Evolutionary conservation across 2,888 invertebrate genomes (phyloP).

Genomic region (Drosophila seclusa): DNA sequence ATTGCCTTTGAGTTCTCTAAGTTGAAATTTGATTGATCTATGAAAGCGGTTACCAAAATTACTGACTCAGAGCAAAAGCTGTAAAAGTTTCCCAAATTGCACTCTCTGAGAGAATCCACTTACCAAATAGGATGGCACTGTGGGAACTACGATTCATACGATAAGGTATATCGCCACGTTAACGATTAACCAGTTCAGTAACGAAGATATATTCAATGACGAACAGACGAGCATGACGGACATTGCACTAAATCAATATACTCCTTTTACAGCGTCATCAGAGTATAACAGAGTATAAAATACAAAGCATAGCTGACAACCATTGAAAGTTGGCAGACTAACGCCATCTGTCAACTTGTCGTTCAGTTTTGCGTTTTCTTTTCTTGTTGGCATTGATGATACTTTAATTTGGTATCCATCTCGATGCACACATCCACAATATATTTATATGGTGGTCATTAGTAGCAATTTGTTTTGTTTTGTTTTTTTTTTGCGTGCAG

Average conservation of each 20-base stretch:
- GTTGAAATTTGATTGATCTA: background rate
- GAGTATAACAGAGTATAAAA: background rate
- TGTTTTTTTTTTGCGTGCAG: background rate
- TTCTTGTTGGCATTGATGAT: constrained; percentile 43
- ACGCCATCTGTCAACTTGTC: constrained; percentile 22
- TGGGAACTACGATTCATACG: background rate
- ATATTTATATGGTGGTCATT: constrained; percentile 39
- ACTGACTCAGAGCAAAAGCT: background rate
- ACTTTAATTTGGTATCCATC: constrained; percentile 45
- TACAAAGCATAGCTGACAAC: background rate
- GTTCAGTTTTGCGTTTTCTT: constrained; percentile 9
- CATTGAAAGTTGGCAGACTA: constrained; percentile 21
- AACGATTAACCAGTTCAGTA: background rate
- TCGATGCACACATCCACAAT: constrained; percentile 6
- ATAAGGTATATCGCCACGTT: background rate
- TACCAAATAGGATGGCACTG: background rate
- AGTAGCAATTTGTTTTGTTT: background rate
- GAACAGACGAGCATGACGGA: background rate
- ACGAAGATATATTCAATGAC: background rate
- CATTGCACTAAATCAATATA: background rate
- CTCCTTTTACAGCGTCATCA: background rate
- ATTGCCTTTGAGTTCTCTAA: background rate
- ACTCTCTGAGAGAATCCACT: background rate
- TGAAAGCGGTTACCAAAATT: background rate
- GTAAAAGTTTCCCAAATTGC: background rate